Conservation (phyloP, 2,888 invertebrate genomes). For the Andricus curvator region DNA sequence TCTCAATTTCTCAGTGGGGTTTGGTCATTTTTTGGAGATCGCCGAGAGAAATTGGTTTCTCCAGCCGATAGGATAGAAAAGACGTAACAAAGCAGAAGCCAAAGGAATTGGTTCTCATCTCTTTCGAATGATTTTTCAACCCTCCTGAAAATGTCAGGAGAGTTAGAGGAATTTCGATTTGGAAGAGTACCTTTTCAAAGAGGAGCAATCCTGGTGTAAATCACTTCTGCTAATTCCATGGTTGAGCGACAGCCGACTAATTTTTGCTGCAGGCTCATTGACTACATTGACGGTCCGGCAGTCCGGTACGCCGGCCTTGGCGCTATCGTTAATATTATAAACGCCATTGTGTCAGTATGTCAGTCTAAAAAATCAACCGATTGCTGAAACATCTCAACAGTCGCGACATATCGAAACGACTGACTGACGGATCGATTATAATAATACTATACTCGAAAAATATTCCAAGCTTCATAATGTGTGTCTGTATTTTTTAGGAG, state of each 20-base stretch:
- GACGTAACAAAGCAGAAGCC: slow-evolving; percentile 39
- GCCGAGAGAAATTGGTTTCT: slow-evolving; percentile 30
- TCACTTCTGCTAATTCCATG: slow-evolving; percentile 41
- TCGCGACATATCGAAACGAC: slow-evolving; percentile 21
- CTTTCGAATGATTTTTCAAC: slow-evolving; percentile 27
- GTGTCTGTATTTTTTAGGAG: slow-evolving; percentile 18
- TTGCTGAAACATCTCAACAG: slow-evolving; percentile 31
- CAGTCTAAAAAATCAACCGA: slow-evolving; percentile 48
- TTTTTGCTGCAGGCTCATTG: slow-evolving; percentile 61
- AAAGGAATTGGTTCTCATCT: slow-evolving; percentile 40
- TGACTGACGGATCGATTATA: slow-evolving; percentile 42
- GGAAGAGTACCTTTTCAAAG: slow-evolving; percentile 19
- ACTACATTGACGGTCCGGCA: slow-evolving; percentile 47
- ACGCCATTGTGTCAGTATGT: slow-evolving; percentile 68
- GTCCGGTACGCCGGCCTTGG: slow-evolving; percentile 52
- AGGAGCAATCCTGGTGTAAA: slow-evolving; percentile 44
- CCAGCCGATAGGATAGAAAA: slow-evolving; percentile 14
- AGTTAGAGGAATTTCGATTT: slow-evolving; percentile 28
- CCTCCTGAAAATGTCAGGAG: slow-evolving; percentile 13
- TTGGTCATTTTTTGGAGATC: slow-evolving; percentile 28
- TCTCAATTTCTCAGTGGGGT: not conserved
- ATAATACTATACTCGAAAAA: slow-evolving; percentile 59
- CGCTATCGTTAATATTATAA: slow-evolving; percentile 63
- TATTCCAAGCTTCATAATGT: slow-evolving; percentile 32
- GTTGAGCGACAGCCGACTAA: slow-evolving; percentile 54